Base-by-base conservation (phyloP, 2,888 invertebrate genomes). In the Laspeyria flexula region DNA sequence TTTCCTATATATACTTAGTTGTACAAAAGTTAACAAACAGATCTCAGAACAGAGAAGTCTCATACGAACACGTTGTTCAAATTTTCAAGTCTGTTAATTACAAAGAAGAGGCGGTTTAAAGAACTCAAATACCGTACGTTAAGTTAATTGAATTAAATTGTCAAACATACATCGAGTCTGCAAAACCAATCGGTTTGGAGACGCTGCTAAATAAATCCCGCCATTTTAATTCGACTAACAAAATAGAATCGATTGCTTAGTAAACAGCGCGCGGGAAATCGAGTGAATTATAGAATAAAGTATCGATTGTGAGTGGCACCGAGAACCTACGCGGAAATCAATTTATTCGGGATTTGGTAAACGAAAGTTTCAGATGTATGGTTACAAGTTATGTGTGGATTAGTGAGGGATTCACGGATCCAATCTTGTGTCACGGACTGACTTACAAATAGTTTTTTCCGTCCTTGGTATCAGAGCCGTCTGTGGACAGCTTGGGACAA, bases 211-310 rank as follows among this genome's bases (percentile, higher is more conserved):
- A 55, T 49, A 67, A 53, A 66, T 33, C 47, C 31, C 30, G 15
- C 16, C 31, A 35, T 50, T 44, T 50, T 50, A 47, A 55, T 54
- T 61, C 47, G 38, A 55, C 34, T 41, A 42, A 31, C 43, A 48
- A 50, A 60, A 59, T 46, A 50, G 39, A 62, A 41, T 58, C 39
- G 42, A 48, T 46, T 43, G 55, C 13, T 52, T 34, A 23, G 55
- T 35, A 55, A 55, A 51, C 42, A 58, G 7, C 35, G 52, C 49
- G 49, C 29, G 33, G 38, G 43, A 29, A 48, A 45, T 40, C 42
- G 48, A 48, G 21, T 45, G 41, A 47, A 38, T 38, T 43, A 43
- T 43, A 40, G 31, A 21, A 27, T 31, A 30, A 41, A 51, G 33
- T 52, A 59, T 59, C 58, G 49, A 46, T 54, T 50, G 13, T 35